phyloP scores from a whole-genome alignment of 2,888 invertebrate species.

The Physocephala rufipes region DNA sequence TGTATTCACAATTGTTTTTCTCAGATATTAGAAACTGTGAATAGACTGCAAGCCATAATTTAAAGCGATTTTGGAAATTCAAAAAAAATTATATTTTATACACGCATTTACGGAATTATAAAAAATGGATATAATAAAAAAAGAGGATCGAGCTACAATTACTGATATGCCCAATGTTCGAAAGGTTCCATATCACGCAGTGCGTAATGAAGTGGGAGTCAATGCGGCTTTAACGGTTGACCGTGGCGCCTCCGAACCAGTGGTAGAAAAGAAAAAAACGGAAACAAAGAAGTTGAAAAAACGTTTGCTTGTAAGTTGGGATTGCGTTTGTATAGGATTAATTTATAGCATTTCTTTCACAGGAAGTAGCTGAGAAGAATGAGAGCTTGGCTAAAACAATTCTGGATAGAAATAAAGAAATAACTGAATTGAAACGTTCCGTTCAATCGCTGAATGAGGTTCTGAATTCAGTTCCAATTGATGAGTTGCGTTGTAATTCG shows the following conservation, averaged over 20 bases:
- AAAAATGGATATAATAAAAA: slow-evolving; percentile 52
- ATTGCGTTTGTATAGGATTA: neutral
- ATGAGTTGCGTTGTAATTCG: slow-evolving; percentile 59
- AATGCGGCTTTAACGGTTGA: slow-evolving; percentile 31
- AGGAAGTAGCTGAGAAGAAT: slow-evolving; percentile 54
- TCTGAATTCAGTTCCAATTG: slow-evolving; percentile 58
- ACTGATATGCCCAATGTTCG: slow-evolving; percentile 40
- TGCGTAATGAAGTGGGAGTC: neutral
- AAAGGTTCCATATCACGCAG: neutral
- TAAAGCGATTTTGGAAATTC: slow-evolving; percentile 14
- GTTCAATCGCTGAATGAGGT: slow-evolving; percentile 58
- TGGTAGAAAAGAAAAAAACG: slow-evolving; percentile 44
- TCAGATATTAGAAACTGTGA: neutral
- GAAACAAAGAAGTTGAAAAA: slow-evolving; percentile 52
- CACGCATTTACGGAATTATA: slow-evolving; percentile 17
- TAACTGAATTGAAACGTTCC: slow-evolving; percentile 56
- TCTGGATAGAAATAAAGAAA: slow-evolving; percentile 56
- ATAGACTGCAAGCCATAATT: neutral
- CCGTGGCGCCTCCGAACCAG: slow-evolving; percentile 26
- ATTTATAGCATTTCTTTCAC: neutral
- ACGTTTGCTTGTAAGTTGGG: slow-evolving; percentile 47
- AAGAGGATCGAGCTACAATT: slow-evolving; percentile 44
- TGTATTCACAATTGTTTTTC: too few species aligned
- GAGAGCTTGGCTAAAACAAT: slow-evolving; percentile 53
- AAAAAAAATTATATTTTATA: slow-evolving; percentile 18